These are phyloP conservation scores for Neodiprion lecontei DNA, from an alignment of 1,140 invertebrate genomes.

Conservation along the genomic window DNA sequence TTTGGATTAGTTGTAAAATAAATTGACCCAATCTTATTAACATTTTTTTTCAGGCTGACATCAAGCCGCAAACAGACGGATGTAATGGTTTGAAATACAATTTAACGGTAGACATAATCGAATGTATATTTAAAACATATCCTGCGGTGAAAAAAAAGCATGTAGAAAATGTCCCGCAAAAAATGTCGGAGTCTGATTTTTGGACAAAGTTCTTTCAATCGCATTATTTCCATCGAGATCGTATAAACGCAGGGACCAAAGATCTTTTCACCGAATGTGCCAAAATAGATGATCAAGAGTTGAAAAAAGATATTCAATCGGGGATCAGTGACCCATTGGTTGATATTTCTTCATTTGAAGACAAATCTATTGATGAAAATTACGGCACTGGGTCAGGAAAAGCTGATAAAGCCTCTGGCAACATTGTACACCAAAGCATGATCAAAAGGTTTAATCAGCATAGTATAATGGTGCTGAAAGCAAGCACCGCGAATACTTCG, in stretches of 20 bases:
- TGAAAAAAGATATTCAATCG: slow-evolving; percentile 79
- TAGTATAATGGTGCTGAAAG: slow-evolving; percentile 94
- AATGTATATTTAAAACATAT: slow-evolving; percentile 99
- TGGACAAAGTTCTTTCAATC: slow-evolving; percentile 99
- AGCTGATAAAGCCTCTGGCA: slow-evolving; percentile 67
- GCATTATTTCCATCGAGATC: slow-evolving; percentile 98
- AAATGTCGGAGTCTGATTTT: slow-evolving; percentile 96
- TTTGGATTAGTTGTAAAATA: neutral
- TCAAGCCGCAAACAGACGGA: slow-evolving; percentile 96
- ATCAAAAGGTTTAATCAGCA: slow-evolving; percentile 97
- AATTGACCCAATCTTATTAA: slow-evolving; percentile 7
- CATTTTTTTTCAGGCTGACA: slow-evolving; percentile 75
- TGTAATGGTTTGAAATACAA: slow-evolving; percentile 98
- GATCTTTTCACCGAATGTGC: slow-evolving; percentile 97
- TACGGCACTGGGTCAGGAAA: slow-evolving; percentile 68
- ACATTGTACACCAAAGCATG: slow-evolving; percentile 89
- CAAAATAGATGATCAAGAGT: slow-evolving; percentile 90
- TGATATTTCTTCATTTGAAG: slow-evolving; percentile 81
- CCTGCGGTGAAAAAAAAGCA: slow-evolving; percentile 98
- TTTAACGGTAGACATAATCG: slow-evolving; percentile 95
- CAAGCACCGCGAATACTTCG: slow-evolving; percentile 64
- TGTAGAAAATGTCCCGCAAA: slow-evolving; percentile 93
- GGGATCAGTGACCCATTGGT: slow-evolving; percentile 81
- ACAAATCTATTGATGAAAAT: slow-evolving; percentile 75
- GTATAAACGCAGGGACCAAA: slow-evolving; percentile 86